Base-by-base conservation (phyloP, 2,888 invertebrate species). In the Mycalesis mineus region DNA sequence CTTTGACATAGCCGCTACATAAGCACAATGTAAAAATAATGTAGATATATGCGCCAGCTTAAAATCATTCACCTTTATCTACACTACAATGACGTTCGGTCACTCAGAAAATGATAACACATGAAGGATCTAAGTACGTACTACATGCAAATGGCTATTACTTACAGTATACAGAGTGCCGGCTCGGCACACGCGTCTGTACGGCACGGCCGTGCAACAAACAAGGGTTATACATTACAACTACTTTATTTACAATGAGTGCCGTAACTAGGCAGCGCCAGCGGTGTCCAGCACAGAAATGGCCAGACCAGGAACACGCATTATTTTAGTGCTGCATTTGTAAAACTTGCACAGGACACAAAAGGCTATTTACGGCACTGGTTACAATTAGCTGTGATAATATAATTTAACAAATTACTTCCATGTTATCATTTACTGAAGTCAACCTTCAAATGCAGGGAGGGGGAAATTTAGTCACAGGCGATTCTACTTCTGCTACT, bases 21-120 rank as follows among this genome's bases (percentile, higher is more conserved):
- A n/a, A n/a, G n/a, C n/a, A n/a, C n/a, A n/a, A n/a, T n/a, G n/a
- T n/a, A n/a, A n/a, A n/a, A n/a, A n/a, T n/a, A n/a, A n/a, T n/a
- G n/a, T n/a, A n/a, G n/a, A n/a, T n/a, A n/a, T n/a, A n/a, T n/a
- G n/a, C n/a, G n/a, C n/a, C 22, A 22, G 22, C 3, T 22, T 22
- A 22, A 22, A 22, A 5, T 22, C 2, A 5, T 22, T 22, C 5
- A 22, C 22, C 2, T 40, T 7, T 22, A 31, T 41, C 17, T 40
- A 31, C n/a, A 41, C 48, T 49, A 53, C 53, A 31, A 51, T 45
- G 53, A 65, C 63, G 62, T 61, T 72, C 69, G 78, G 74, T 74
- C 75, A 76, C 68, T 79, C 81, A 82, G 82, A 64, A 81, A 84
- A 51, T 51, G 81, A 84, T 85, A 84, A 84, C 82, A 80, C 75